phyloP scores from a whole-genome alignment of 2,888 invertebrate species.

The Lasiommata megera region DNA sequence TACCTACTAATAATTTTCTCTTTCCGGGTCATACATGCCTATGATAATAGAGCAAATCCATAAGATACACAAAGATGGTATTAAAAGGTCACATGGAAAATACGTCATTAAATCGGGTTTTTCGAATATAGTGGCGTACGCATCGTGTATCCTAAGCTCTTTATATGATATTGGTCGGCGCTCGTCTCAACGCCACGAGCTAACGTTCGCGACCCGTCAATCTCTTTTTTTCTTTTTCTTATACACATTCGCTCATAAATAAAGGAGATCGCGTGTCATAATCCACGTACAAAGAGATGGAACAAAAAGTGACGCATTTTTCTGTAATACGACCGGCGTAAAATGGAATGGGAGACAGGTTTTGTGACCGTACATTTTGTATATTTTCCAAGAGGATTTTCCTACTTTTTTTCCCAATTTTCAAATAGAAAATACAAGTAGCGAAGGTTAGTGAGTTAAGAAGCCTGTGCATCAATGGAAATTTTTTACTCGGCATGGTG shows the following conservation, averaged over 20 bases:
- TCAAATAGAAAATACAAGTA: not conserved
- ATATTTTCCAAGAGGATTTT: constrained; percentile 11
- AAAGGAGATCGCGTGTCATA: constrained; percentile 71
- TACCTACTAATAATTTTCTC: no score
- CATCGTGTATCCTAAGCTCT: constrained; percentile 8
- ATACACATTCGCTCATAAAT: constrained; percentile 59
- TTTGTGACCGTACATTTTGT: constrained; percentile 20
- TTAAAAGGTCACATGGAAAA: no score
- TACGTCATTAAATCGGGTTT: no score
- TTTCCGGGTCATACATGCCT: no score
- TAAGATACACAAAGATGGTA: no score
- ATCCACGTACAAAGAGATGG: constrained; percentile 71
- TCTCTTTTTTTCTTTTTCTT: constrained; percentile 40
- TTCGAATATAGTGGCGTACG: no score
- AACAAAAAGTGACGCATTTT: constrained; percentile 70
- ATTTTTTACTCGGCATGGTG: no score
- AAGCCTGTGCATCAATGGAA: no score
- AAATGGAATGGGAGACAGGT: constrained; percentile 59
- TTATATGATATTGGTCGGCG: constrained; percentile 9
- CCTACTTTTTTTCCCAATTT: not conserved
- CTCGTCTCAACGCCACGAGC: constrained; percentile 14
- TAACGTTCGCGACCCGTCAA: constrained; percentile 25
- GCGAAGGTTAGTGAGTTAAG: no score
- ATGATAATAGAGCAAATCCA: no score
- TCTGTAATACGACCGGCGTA: constrained; percentile 66